Evolutionary conservation across 2,888 invertebrate genomes (phyloP), one percentile per base, ranked within the genome.

Genomic region (Troglohyphantes excavatus): DNA sequence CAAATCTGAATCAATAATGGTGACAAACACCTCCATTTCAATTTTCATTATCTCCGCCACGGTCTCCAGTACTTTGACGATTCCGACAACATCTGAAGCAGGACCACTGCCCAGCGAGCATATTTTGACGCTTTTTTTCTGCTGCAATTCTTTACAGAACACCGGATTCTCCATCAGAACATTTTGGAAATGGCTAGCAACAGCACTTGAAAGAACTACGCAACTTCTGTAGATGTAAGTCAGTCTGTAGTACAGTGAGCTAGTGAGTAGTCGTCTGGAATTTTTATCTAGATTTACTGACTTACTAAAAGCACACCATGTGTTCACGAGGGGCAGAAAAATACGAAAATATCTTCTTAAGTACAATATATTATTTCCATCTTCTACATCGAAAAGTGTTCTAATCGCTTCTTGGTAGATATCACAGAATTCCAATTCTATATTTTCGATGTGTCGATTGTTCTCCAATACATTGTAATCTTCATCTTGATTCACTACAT

Each of bases 61-160:
- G 6, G 59, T 61, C 19, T 75, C 75, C 21, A 75, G 21, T n/a
- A 61, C 33, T 11, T 27, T 27, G 29, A 75, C 39, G 1, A 75
- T 11, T 5, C 59, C 75, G 2, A 75, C 61, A 2, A 75, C 19
- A 19, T 75, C 75, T 11, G 75, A 61, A 0, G 61, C 21, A n/a
- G 59, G 29, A 13, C 75, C 59, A 13, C 75, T 61, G 0, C 75
- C 75, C 27, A 75, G n/a, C 3, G 61, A 59, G 19, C 75, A 75
- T 21, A 75, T 75, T 33, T 17, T 59, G 5, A 75, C 7, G 7
- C 5, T 3, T 11, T 59, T 0, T 13, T 75, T 75, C 5, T 23
- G n/a, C 5, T 61, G 11, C 5, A 75, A 7, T 19, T 5, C 33
- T 2, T 21, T 5, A 1, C 59, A 21, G 9, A 29, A 27, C 59